Percentiles rank a stretch among this genome's conserved stretches.
Conservation (phyloP, 1,140 invertebrate genomes). For the Gonioctena quinquepunctata region DNA sequence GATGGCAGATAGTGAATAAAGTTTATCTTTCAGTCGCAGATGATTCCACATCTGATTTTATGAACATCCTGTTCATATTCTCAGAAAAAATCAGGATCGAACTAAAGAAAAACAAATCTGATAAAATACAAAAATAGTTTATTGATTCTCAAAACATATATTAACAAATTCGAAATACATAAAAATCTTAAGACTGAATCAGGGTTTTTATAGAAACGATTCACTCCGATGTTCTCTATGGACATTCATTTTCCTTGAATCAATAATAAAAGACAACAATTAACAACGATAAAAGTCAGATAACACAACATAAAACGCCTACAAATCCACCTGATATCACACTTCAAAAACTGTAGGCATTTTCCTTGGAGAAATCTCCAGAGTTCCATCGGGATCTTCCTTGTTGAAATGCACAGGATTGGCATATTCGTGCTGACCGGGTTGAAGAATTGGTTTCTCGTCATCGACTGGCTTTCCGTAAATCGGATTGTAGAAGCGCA, state of each 20-base stretch:
- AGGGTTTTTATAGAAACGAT: too few species aligned
- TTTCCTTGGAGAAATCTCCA: not conserved
- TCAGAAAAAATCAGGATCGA: too few species aligned
- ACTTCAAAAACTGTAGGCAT: not conserved
- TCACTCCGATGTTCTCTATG: too few species aligned
- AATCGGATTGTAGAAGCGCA: constrained; percentile 56
- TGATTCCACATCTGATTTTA: too few species aligned
- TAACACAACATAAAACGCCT: not conserved
- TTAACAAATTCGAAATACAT: too few species aligned
- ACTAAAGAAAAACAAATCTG: too few species aligned
- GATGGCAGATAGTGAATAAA: too few species aligned
- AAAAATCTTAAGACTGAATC: too few species aligned
- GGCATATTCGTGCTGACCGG: constrained; percentile 55
- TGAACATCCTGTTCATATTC: too few species aligned
- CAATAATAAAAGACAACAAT: not conserved
- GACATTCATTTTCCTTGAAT: not conserved
- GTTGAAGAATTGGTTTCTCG: constrained; percentile 42
- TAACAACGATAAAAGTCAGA: not conserved
- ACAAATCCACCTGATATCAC: not conserved
- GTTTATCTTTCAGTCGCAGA: too few species aligned
- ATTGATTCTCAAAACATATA: too few species aligned
- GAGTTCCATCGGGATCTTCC: not conserved
- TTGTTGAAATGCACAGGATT: constrained; percentile 49
- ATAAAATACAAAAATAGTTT: too few species aligned
- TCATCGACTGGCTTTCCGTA: constrained; percentile 42